A percentile compares a stretch with the other conserved stretches of the same genome.
phyloP scores from a whole-genome alignment of 2,888 invertebrate species.

The Euplexia lucipara region DNA sequence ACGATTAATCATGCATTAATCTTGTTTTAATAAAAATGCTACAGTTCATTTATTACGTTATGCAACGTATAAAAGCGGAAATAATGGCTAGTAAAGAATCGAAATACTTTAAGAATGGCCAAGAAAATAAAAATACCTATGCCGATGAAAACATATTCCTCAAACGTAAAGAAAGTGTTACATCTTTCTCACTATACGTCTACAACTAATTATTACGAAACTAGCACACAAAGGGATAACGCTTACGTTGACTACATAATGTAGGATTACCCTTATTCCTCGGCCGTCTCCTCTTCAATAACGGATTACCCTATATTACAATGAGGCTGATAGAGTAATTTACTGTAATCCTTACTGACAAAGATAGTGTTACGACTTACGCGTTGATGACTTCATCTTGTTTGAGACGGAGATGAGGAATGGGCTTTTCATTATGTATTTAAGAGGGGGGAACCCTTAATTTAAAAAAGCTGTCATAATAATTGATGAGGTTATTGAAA shows the following conservation, averaged over 20 bases:
- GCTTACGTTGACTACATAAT: slow-evolving; percentile 45
- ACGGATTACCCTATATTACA: slow-evolving; percentile 61
- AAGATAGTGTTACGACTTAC: slow-evolving; percentile 42
- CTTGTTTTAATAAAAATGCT: not conserved
- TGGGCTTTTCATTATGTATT: slow-evolving; percentile 7
- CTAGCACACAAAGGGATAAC: slow-evolving; percentile 55
- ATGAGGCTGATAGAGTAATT: slow-evolving; percentile 53
- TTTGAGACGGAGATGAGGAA: slow-evolving; percentile 13
- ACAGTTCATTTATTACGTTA: not conserved
- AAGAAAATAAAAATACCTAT: not conserved
- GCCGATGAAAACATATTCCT: not conserved
- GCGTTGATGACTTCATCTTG: slow-evolving; percentile 19
- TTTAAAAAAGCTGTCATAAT: not conserved
- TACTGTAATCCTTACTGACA: slow-evolving; percentile 47
- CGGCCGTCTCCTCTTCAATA: slow-evolving; percentile 41
- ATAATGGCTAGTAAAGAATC: not conserved
- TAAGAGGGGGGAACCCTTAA: not conserved
- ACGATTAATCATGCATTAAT: not conserved
- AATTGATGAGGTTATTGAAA: slow-evolving; percentile 6
- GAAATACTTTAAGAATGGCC: too few species aligned
- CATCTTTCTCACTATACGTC: slow-evolving; percentile 3
- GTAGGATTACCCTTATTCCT: slow-evolving; percentile 60
- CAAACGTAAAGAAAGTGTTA: slow-evolving; percentile 11
- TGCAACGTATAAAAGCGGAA: not conserved
- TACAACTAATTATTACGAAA: slow-evolving; percentile 43